Evolutionary conservation across 2,113 vertebrate genomes (phyloP), one percentile per base, ranked within the genome.

Genomic region (Myanophis thanlyinensis): DNA sequence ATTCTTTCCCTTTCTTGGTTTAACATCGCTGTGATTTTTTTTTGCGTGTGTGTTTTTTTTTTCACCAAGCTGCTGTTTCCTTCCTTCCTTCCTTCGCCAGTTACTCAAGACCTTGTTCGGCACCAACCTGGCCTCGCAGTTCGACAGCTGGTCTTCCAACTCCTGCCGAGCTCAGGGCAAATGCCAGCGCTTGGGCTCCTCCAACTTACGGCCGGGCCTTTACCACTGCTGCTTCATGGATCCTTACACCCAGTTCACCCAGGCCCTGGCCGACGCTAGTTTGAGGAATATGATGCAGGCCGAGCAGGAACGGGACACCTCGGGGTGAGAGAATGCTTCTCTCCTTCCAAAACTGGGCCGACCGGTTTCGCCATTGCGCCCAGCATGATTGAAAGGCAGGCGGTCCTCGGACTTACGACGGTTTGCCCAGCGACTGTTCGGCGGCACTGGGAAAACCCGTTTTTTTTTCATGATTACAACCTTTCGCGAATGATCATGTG

Each of bases 191-290:
- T 98, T 99, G 5, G 99, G 99, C 89, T 99, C 99, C 0, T 99
- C 98, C 93, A 99, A 95, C 49, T 85, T 99, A 93, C 97, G 98
- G 48, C 99, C 99, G 0, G 99, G 99, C 48, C 98, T 99, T 49
- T 99, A 99, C 95, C 99, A 99, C 95, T 99, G 99, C 96, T 99
- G 99, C 97, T 99, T 99, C 98, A 99, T 99, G 99, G 99, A 99
- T 0, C 99, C 99, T 0, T 99, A 99, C 93, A 99, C 99, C 1
- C 99, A 99, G 95, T 99, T 99, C 93, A 99, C 99, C 0, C 99
- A 99, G 98, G 99, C 99, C 18, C 97, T 99, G 0, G 99, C 99
- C 1, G 99, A 99, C 12, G 99, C 99, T 27, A 99, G 99, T 93
- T 98, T 99, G 4, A 98, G 99, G 93, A 99, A 99, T 96, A 99